Percentiles rank a stretch among this genome's conserved stretches.
Evolutionary conservation across 2,797 vertebrate genomes (phyloP).

Genomic region (Fistularia tabacaria): DNA sequence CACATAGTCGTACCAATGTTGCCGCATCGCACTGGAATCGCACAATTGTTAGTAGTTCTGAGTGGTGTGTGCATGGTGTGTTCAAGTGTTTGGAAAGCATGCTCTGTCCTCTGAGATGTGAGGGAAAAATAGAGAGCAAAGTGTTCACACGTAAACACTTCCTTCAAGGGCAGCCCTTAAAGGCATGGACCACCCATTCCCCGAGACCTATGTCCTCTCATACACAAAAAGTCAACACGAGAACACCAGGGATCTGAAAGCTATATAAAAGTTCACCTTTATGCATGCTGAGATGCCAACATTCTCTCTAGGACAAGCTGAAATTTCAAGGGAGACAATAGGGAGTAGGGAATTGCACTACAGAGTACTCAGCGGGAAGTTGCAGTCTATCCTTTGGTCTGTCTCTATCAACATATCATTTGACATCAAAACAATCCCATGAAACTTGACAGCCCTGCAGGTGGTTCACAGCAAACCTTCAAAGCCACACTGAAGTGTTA

Average conservation of each 20-base stretch:
- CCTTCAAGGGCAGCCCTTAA: constrained; percentile 46
- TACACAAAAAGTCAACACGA: constrained; percentile 42
- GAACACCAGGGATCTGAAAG: constrained; percentile 48
- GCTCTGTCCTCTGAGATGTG: constrained; percentile 32
- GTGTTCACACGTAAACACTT: constrained; percentile 66
- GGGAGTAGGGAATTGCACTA: constrained; percentile 35
- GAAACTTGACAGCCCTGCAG: constrained; percentile 49
- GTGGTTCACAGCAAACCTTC: constrained; percentile 37
- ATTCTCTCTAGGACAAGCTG: constrained; percentile 38
- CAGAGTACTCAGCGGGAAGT: constrained; percentile 46
- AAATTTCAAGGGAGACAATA: constrained; percentile 45
- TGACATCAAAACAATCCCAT: constrained; percentile 62
- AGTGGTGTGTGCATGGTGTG: constrained; percentile 2
- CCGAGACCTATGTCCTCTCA: constrained; percentile 21
- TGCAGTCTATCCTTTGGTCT: constrained; percentile 30
- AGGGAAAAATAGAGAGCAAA: constrained; percentile 14
- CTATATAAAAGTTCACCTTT: constrained; percentile 32
- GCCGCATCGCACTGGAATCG: constrained; percentile 28
- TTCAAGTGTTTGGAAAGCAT: not conserved
- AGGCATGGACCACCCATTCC: constrained; percentile 36
- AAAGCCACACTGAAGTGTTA: constrained; percentile 37
- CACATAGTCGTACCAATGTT: constrained; percentile 41
- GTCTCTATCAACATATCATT: constrained; percentile 68
- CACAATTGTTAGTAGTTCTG: constrained; percentile 27
- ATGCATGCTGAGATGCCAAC: constrained; percentile 35